Evolutionary conservation across 1,140 invertebrate genomes (phyloP), one percentile per base, ranked within the genome.

Genomic region (Drosophila obscura): DNA sequence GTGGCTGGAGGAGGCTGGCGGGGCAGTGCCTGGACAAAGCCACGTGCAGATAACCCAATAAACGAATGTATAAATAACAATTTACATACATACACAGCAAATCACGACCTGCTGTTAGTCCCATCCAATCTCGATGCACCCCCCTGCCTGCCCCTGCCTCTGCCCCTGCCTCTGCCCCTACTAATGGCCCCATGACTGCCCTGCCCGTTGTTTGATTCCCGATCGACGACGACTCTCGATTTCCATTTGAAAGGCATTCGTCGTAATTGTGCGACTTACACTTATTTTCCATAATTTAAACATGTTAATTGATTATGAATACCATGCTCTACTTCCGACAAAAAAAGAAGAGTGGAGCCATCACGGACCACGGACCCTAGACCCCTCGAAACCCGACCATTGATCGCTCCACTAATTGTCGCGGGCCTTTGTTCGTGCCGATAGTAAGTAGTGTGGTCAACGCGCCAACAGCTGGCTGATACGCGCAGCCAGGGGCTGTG

Each of bases 371-470:
- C 28, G 28, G 45, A 67, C 43, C 61, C 44, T 28, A 65, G 62
- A 83, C 80, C 65, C 80, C 19, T 19, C 50, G 62, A 11, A 31
- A 9, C 9, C 31, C 79, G 79, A 88, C 67, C 84, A 88, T 80
- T 89, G 84, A 83, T 71, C 84, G 83, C 84, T 83, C 83, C 76
- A 88, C 84, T 88, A 88, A 88, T 88, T 88, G 83, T 88, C 74
- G 64, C 69, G 26, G 22, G 71, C 60, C 83, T 87, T 87, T 87
- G 83, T 87, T 87, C 83, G 11, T 80, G 83, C 83, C 83, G 83
- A 85, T 82, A 77, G 62, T 68, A 19, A 19, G 19, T 19, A 19
- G 73, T 31, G 62, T 46, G 43, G 61, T 55, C 65, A 56, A 24
- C 43, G 31, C 49, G 48, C 5, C 62, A 28, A 7, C 13, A n/a